Conservation (phyloP, 1,140 invertebrate genomes). For the Chlorops oryzae region DNA sequence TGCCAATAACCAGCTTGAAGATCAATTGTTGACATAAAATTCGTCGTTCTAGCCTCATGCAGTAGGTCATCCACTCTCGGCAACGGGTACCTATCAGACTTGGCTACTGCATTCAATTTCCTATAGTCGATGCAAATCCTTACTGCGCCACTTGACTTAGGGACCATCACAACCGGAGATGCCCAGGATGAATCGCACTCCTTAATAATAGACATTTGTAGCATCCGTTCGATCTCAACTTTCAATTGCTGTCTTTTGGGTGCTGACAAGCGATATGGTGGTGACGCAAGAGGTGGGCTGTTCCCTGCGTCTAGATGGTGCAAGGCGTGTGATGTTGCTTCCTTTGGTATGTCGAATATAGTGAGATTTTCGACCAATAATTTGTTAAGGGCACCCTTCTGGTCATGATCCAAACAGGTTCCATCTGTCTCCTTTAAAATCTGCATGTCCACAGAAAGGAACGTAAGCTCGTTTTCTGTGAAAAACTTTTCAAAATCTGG, state of each 20-base stretch:
- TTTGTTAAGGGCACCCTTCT: too few relatives aligned
- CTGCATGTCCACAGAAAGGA: too few relatives aligned
- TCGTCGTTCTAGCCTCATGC: constrained; percentile 26
- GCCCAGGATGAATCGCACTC: constrained; percentile 41
- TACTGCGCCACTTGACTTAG: constrained; percentile 30
- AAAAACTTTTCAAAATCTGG: too few relatives aligned
- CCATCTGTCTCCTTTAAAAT: too few relatives aligned
- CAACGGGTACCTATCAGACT: constrained; percentile 44
- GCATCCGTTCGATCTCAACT: constrained; percentile 27
- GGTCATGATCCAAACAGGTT: too few relatives aligned
- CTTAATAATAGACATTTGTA: constrained; percentile 37
- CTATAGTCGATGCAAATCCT: constrained; percentile 29
- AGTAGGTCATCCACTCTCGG: constrained; percentile 49
- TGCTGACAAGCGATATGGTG: constrained; percentile 19
- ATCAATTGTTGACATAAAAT: constrained; percentile 44
- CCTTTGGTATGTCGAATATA: constrained; percentile 1
- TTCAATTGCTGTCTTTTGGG: constrained; percentile 15
- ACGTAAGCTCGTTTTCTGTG: too few relatives aligned
- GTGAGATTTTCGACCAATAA: too few relatives aligned
- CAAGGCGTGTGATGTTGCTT: not conserved
- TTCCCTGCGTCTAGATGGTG: constrained; percentile 7
- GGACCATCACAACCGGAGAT: constrained; percentile 37
- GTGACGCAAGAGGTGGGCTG: not conserved
- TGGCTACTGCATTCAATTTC: constrained; percentile 32
- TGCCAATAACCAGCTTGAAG: constrained; percentile 33